These are phyloP conservation scores for Hipposideros larvatus DNA, from an alignment of 2,797 vertebrate genomes.

Conservation along the genomic window DNA sequence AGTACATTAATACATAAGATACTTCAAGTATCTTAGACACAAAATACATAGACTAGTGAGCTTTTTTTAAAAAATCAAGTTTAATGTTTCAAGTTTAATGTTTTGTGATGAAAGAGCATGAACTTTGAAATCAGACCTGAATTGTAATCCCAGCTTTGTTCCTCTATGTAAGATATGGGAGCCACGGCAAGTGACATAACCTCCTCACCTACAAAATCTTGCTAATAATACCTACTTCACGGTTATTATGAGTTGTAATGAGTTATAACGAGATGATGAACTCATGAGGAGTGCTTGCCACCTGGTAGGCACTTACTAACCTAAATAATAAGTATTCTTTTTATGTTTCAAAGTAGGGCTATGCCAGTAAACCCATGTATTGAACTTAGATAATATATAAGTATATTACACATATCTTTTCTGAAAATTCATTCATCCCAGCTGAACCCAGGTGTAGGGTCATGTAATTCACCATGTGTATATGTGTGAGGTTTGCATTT, in stretches of 20 bases:
- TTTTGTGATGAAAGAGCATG: constrained; percentile 12
- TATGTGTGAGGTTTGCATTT: neutral
- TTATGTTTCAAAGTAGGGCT: neutral
- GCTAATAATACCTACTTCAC: neutral
- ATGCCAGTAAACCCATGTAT: neutral
- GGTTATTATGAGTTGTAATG: neutral
- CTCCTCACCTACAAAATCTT: neutral
- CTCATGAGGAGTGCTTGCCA: neutral
- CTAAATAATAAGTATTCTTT: neutral
- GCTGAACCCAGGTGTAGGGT: neutral
- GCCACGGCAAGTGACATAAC: neutral
- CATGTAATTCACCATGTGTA: neutral
- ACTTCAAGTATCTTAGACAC: neutral
- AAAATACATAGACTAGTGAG: neutral
- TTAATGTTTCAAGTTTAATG: constrained; percentile 8
- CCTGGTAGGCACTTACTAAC: neutral
- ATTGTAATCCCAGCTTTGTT: neutral
- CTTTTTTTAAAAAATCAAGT: neutral
- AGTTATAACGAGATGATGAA: neutral
- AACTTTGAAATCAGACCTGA: constrained; percentile 2
- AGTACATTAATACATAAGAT: neutral
- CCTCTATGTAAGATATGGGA: neutral
- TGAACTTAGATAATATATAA: neutral
- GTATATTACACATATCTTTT: neutral
- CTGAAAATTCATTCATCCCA: neutral